phyloP scores from a whole-genome alignment of 2,888 invertebrate species.

The Oxystoma pomonae region DNA sequence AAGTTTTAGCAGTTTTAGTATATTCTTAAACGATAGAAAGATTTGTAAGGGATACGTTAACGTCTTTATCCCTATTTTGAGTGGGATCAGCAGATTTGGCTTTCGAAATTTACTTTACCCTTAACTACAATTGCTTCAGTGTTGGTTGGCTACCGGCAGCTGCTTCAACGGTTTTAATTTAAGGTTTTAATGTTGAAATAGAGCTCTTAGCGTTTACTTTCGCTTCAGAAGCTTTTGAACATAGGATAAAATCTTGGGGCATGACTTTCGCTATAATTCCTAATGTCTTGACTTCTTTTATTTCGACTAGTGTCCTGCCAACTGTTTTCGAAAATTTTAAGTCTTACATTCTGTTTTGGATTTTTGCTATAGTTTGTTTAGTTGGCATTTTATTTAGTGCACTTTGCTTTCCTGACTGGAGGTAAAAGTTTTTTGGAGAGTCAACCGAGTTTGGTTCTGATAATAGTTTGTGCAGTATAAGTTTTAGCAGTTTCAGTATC shows the following conservation, averaged over 20 bases:
- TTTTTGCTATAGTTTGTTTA: background rate
- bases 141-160: slow-evolving; percentile 65
- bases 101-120: no score
- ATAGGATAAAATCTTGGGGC: slow-evolving; percentile 44
- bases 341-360: background rate
- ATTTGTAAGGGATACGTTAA: background rate
- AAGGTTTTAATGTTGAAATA: slow-evolving; percentile 63
- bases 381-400: slow-evolving; percentile 19
- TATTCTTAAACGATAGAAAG: background rate
- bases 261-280: slow-evolving; percentile 46
- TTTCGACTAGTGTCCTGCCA: background rate
- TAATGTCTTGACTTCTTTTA: slow-evolving; percentile 11
- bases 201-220: slow-evolving; percentile 78
- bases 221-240: slow-evolving; percentile 75
- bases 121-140: slow-evolving; percentile 22
- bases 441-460: no score
- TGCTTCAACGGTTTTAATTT: slow-evolving; percentile 65
- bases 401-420: slow-evolving; percentile 26
- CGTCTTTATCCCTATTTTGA: background rate
- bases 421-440: slow-evolving; percentile 26
- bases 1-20: background rate
- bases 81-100: no score
- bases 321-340: background rate
- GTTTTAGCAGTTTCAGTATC: slow-evolving; percentile 64
- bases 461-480: slow-evolving; percentile 73